Evolutionary conservation across 2,797 vertebrate species (phyloP).

Genomic region (Psittacula echo): DNA sequence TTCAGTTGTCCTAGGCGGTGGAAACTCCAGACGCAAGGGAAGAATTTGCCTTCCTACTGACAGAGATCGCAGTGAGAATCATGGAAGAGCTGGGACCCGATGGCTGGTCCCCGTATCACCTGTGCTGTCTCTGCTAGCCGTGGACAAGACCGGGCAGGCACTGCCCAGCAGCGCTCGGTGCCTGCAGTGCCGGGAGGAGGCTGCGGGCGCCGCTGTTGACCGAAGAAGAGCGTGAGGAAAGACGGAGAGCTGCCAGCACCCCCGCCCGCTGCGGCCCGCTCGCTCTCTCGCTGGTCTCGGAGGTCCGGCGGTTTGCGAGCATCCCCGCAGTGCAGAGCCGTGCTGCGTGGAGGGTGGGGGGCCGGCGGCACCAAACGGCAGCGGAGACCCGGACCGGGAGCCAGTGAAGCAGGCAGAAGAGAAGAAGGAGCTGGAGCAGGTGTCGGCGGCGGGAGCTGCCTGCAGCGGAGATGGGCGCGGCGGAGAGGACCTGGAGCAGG

Average conservation of each 20-base stretch:
- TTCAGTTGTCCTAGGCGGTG: background rate
- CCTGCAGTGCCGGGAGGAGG: background rate
- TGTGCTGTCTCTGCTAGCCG: too few species aligned
- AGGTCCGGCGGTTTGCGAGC: fast-evolving
- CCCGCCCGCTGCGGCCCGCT: background rate
- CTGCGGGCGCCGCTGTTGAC: background rate
- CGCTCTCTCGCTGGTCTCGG: background rate
- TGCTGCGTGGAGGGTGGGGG: too few species aligned
- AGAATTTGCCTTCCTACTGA: background rate
- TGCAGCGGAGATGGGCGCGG: background rate
- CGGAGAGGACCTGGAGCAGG: background rate
- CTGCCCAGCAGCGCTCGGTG: background rate
- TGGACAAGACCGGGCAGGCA: too few species aligned
- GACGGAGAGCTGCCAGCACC: background rate
- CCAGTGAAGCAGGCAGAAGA: too few species aligned
- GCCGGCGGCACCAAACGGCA: too few species aligned
- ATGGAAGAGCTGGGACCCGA: background rate
- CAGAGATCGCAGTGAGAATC: background rate
- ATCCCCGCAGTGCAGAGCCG: too few species aligned
- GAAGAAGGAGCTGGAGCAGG: too few species aligned
- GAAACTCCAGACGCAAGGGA: background rate
- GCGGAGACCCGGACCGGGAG: too few species aligned
- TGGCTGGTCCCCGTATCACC: too few species aligned
- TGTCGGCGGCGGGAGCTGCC: fast-evolving
- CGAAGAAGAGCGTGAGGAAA: background rate